Base-by-base conservation (phyloP, 2,888 invertebrate genomes). In the Caenorhabditis sinica region DNA sequence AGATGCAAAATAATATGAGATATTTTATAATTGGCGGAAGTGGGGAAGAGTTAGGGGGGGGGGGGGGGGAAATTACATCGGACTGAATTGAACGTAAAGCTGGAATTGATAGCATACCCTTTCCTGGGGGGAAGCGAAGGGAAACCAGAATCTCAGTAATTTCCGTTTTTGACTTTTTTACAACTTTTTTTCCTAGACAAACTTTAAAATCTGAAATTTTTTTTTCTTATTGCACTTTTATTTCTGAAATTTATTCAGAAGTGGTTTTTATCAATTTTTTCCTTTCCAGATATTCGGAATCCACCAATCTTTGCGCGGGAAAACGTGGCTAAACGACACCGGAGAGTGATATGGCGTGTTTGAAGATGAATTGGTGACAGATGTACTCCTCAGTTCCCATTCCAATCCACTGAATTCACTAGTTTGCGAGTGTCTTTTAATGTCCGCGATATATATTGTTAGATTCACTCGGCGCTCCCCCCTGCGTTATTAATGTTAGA, bases 291-390 rank as follows among this genome's bases (percentile, higher is more conserved):
- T 49, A 36, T 69, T 36, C 23, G 8, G 5, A 20, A n/a, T 36
- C 53, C 36, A 20, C 63, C 40, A 65, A 28, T 65, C 40, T 43
- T 53, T 49, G 45, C 25, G 66, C 40, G 56, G 58, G 56, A 58
- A 76, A 76, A 40, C 40, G 40, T 40, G 33, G 58, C 23, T 20
- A 49, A 28, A 53, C 63, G 28, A 49, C 36, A 61, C 17, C 11
- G 13, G 40, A 36, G 23, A 69, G 53, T 79, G 65, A 66, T 73
- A 72, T 80, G 60, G 83, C 75, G 84, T 84, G 80, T 69, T 66
- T 43, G 43, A 15, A 73, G 77, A 81, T 82, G 81, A 68, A 85
- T 85, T 85, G 36, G 60, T 85, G 85, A 82, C 85, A 85, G 81
- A 77, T 85, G 82, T 71, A 63, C 51, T 68, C n/a, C n/a, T n/a